Base-by-base conservation (phyloP, 1,140 invertebrate genomes). In the Steinernema feltiae region DNA sequence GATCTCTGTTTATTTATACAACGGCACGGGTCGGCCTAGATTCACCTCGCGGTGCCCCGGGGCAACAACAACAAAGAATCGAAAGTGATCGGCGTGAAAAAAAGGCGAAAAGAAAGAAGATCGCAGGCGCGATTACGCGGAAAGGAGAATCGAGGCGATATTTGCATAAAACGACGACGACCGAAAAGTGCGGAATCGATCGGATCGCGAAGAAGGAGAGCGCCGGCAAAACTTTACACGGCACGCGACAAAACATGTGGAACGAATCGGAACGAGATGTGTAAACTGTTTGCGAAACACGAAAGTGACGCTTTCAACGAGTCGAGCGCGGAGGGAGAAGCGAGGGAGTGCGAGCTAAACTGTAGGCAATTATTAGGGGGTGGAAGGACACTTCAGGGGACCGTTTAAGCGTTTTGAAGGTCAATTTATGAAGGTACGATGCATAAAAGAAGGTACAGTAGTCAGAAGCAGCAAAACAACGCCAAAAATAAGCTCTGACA, bases 11-110 rank as follows among this genome's bases (percentile, higher is more conserved):
- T 63, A 63, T 63, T 63, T 63, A 63, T 63, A 27, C 53, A 17
- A 63, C 53, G 53, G 53, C 53, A 63, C 53, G 12, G 41, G 41
- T 63, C 24, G 53, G 15, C 53, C 53, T 63, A 63, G 53, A 63
- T 63, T 27, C 53, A 27, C 53, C 15, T 27, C 3, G n/a, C 53
- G 53, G 7, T 41, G 53, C 53, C 53, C 53, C 24, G 15, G 53
- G 53, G 53, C 53, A 63, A 15, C 15, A 63, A 63, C 53, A 63
- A 27, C 53, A 63, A 63, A 63, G 53, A 63, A 63, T 15, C 53
- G 53, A 63, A 63, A 63, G 53, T 63, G 53, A 63, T 63, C 53
- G 53, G 53, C 15, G 53, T 63, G 53, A 63, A 63, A 63, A 63
- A 63, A 63, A 27, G 53, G 24, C 7, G 24, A 27, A 63, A 63